A percentile compares a stretch with the other conserved stretches of the same genome.
These are phyloP conservation scores for Lacerta bilineata DNA, from an alignment of 2,797 vertebrate genomes.

Conservation along the genomic window DNA sequence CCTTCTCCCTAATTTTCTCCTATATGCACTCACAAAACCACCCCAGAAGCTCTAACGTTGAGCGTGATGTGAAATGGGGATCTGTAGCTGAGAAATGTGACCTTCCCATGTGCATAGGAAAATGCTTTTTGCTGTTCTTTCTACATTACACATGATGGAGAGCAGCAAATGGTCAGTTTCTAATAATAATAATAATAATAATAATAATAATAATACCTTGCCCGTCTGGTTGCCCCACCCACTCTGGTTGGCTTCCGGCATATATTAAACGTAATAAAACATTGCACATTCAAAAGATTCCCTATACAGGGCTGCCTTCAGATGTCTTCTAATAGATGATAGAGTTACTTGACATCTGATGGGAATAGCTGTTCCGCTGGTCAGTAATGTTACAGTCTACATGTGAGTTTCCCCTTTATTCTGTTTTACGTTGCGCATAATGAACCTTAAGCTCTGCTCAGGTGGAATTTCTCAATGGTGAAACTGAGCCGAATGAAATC, in stretches of 20 bases:
- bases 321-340: too few species aligned
- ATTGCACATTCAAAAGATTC: too few species aligned
- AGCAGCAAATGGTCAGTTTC: not conserved
- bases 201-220: too few species aligned
- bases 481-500: constrained; percentile 37
- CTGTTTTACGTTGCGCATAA: not conserved
- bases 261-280: too few species aligned
- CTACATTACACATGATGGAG: not conserved
- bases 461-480: constrained; percentile 26
- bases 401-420: not conserved
- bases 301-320: too few species aligned
- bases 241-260: too few species aligned
- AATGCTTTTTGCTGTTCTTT: not conserved
- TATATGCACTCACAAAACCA: not conserved
- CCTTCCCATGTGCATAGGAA: not conserved
- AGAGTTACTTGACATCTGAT: too few species aligned
- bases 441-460: constrained; percentile 2
- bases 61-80: too few species aligned
- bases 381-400: not conserved
- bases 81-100: not conserved
- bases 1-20: not conserved
- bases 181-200: too few species aligned
- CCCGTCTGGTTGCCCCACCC: too few species aligned
- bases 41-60: not conserved
- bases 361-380: not conserved